phyloP scores from a whole-genome alignment of 2,888 invertebrate species.

The Lasioglossum marginatum region DNA sequence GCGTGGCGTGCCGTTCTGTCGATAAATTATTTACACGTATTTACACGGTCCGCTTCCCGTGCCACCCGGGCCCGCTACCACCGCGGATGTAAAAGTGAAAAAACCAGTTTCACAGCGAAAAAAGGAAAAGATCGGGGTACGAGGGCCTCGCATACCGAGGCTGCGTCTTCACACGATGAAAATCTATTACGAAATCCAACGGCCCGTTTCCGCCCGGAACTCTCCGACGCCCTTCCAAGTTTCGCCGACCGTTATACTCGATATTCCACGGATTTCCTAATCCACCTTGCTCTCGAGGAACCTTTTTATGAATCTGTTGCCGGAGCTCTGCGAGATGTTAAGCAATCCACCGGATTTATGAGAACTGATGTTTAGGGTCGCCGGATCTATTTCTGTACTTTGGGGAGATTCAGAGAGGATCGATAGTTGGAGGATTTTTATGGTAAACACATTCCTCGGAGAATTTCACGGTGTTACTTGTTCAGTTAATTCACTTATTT shows the following conservation, averaged over 20 bases:
- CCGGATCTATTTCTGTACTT: neutral
- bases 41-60: conserved; percentile 59
- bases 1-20: conserved; percentile 46
- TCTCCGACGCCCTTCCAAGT: neutral
- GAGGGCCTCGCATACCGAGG: conserved; percentile 54
- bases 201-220: neutral
- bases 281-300: neutral
- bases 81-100: conserved; percentile 64
- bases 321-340: neutral
- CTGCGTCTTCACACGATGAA: conserved; percentile 50
- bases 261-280: neutral
- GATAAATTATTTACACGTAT: conserved; percentile 70
- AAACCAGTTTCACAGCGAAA: conserved; percentile 66
- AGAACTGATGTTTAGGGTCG: conserved; percentile 8
- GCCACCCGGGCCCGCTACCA: conserved; percentile 24
- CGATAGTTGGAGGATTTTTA: neutral
- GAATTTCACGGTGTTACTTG: neutral
- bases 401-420: neutral
- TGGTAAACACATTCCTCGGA: neutral
- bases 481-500: too few species aligned
- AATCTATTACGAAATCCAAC: conserved; percentile 56
- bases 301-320: conserved; percentile 8
- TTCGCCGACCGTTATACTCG: neutral
- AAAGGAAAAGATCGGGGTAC: conserved; percentile 50
- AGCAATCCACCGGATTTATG: conserved; percentile 7